Base-by-base conservation (phyloP, 2,113 vertebrate species). In the Probosciger aterrimus region DNA sequence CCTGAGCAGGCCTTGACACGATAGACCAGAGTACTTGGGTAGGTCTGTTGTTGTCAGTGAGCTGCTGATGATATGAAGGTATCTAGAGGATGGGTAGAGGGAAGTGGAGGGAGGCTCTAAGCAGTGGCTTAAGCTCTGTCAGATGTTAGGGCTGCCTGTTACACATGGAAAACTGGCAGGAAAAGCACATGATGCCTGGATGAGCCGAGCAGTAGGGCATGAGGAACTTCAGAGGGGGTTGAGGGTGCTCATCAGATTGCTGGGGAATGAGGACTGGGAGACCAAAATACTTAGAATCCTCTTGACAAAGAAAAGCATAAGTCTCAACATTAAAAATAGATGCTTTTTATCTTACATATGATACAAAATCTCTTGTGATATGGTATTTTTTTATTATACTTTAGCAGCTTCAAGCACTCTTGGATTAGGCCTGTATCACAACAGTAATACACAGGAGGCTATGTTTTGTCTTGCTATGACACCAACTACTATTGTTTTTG, bases 401-500 rank as follows among this genome's bases (percentile, higher is more conserved):
- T 95, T 41, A 93, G 90, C 74, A 84, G 90, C 84, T 95, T 65
- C 44, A 24, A 90, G 86, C 84, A 86, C 78, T 47, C n/a, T 78
- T 85, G 88, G 95, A 98, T 97, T 95, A 96, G 95, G 94, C 93
- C 95, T 76, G 94, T 95, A 96, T 97, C 82, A 65, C 88, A 96
- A 92, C 90, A 88, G 60, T 24, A 93, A 96, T 82, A 90, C 96
- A 91, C 88, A 35, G 77, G 96, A 95, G 96, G 89, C 88, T 85
- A 43, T 43, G 64, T 98, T 98, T 97, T 96, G 94, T 97, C 96
- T 97, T 97, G 96, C 95, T 95, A 47, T 62, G 57, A 95, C 92
- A 94, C 93, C 70, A 85, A 83, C 93, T 95, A 92, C 94, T 92
- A 78, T 94, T 93, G 85, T 93, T 97, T 98, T 97, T 98, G 97